Evolutionary conservation across 2,888 invertebrate genomes (phyloP), one percentile per base, ranked within the genome.

Genomic region (Phymatocera aterrima): DNA sequence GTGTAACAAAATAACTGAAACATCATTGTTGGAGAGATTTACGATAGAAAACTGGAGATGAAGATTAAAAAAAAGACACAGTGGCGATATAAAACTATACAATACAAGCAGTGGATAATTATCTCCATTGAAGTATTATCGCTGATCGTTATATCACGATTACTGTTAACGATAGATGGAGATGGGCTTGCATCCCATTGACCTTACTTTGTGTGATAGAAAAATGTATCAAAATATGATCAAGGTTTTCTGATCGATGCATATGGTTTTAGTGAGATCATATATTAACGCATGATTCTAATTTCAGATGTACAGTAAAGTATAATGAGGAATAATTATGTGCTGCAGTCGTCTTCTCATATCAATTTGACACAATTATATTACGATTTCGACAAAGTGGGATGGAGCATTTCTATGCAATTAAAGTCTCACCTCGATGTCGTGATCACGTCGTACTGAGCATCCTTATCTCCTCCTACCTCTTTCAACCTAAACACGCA

Each of bases 391-490:
- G 24, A 72, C 34, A 51, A 51, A 5, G 34, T 28, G 51, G 72
- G 48, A 72, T 34, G 72, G 51, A 34, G 51, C 51, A 48, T 37
- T 37, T 72, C 48, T 72, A 72, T n/a, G 18, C 68, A 46, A 21
- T 51, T n/a, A n/a, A 48, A 72, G 34, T 64, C 61, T 90, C 88
- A 90, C 90, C 90, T 90, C 87, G 90, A 89, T 85, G 87, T 85
- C 79, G 90, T 90, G 85, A 90, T 87, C 86, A 90, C 89, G 85
- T 90, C 90, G 88, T 90, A 90, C 84, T 90, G 89, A 80, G 88
- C 89, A 82, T 85, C 85, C 87, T 88, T 89, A 90, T 90, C 88
- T 82, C 89, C 90, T 79, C 88, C 85, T 84, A 87, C 84, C 84
- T 87, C 87, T 85, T 86, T 84, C 84, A 88, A 88, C 89, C 90